These are phyloP conservation scores for Galemys pyrenaicus DNA, from an alignment of 2,113 vertebrate species.

Conservation along the genomic window DNA sequence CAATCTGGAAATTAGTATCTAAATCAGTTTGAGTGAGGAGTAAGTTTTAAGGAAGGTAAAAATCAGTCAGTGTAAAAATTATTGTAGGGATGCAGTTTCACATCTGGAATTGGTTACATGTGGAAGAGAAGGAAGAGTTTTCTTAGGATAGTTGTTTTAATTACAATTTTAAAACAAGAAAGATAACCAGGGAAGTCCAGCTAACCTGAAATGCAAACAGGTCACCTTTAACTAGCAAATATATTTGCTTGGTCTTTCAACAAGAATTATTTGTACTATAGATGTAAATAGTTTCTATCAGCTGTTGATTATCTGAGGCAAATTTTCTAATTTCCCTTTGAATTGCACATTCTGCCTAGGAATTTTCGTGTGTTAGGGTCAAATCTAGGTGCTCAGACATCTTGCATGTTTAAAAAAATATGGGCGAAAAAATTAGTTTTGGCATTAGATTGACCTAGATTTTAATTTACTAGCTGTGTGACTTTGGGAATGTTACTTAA, in stretches of 20 bases:
- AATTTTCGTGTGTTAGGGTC: not conserved
- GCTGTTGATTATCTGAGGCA: not conserved
- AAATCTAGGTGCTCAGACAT: conserved; percentile 15
- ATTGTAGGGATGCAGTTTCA: conserved; percentile 40
- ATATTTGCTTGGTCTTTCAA: conserved; percentile 27
- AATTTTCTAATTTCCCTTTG: not conserved
- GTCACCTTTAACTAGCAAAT: not conserved
- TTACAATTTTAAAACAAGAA: conserved; percentile 54
- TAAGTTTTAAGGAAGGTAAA: conserved; percentile 54
- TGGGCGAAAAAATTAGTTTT: not conserved
- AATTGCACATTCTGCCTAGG: not conserved
- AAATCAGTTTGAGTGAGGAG: conserved; percentile 57
- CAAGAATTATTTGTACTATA: not conserved
- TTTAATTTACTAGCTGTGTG: conserved; percentile 57
- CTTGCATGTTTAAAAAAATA: conserved; percentile 4
- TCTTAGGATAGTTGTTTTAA: conserved; percentile 66
- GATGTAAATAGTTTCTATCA: not conserved
- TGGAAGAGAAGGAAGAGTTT: conserved; percentile 68
- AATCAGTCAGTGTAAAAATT: conserved; percentile 63
- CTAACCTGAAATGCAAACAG: conserved; percentile 47
- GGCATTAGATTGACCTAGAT: not conserved
- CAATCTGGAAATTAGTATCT: conserved; percentile 60
- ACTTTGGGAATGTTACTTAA: conserved; percentile 54
- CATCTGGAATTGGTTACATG: conserved; percentile 72
- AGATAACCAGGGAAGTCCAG: conserved; percentile 40